Conservation (phyloP, 1,140 invertebrate genomes). For the Drosophila pachea region DNA sequence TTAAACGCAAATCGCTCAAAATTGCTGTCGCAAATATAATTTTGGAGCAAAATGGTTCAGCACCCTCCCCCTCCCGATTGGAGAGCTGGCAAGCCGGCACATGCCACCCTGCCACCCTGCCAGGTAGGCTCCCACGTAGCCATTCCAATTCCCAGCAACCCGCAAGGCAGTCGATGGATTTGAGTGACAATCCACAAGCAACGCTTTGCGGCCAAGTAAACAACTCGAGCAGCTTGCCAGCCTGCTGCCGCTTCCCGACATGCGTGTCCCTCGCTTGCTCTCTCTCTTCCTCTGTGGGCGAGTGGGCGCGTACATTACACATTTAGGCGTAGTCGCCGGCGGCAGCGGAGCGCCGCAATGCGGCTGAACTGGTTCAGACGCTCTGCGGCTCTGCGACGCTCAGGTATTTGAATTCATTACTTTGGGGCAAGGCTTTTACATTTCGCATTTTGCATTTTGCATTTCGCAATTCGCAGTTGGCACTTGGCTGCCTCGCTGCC, state of each 20-base stretch:
- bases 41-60: constrained; percentile 55
- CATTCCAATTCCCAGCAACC: constrained; percentile 2
- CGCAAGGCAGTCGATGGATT: constrained; percentile 49
- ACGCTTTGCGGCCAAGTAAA: constrained; percentile 27
- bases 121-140: neutral
- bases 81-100: no score
- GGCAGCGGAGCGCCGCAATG: constrained; percentile 35
- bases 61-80: neutral
- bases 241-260: neutral
- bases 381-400: constrained; percentile 18
- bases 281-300: neutral
- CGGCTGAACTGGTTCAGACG: neutral
- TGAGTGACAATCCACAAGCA: constrained; percentile 65
- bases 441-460: constrained; percentile 32
- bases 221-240: constrained; percentile 23
- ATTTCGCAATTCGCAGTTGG: constrained; percentile 26
- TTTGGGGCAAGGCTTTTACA: constrained; percentile 60
- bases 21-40: constrained; percentile 73
- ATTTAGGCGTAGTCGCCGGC: constrained; percentile 32
- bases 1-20: constrained; percentile 71
- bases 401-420: constrained; percentile 74
- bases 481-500: constrained; percentile 38
- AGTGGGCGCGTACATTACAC: constrained; percentile 19
- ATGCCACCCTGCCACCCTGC: neutral
- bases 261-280: neutral